Conservation (phyloP, 2,888 invertebrate genomes). For the Mythimna vitellina region DNA sequence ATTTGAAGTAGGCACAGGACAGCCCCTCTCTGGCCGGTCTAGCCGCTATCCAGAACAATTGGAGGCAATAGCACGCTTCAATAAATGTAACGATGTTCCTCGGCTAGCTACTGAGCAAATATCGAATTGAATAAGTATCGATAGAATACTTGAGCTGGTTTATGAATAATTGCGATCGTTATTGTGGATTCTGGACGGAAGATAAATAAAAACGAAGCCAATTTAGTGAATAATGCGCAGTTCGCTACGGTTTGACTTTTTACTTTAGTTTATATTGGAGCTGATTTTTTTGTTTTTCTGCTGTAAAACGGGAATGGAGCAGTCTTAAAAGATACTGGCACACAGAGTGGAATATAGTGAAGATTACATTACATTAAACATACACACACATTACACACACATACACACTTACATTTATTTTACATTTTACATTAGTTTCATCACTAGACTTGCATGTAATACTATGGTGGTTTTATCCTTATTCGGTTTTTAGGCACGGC, state of each 20-base stretch:
- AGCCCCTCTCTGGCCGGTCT: slow-evolving; percentile 49
- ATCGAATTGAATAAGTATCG: slow-evolving; percentile 63
- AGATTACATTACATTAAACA: no score
- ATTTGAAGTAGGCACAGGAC: slow-evolving; percentile 53
- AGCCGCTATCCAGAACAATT: slow-evolving; percentile 61
- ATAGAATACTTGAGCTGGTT: slow-evolving; percentile 41
- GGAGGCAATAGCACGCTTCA: slow-evolving; percentile 67
- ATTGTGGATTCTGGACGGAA: slow-evolving; percentile 42
- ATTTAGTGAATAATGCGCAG: slow-evolving; percentile 50
- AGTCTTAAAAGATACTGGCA: background rate
- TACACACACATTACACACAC: no score
- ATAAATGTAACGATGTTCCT: slow-evolving; percentile 65
- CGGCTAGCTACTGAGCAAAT: slow-evolving; percentile 55
- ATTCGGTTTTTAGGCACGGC: no score
- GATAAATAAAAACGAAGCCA: slow-evolving; percentile 50
- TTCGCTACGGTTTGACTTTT: slow-evolving; percentile 26
- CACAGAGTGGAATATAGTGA: no score
- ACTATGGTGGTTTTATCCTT: no score
- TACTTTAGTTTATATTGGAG: slow-evolving; percentile 26
- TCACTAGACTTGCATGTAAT: no score
- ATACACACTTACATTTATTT: no score
- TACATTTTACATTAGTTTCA: no score
- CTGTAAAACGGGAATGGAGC: background rate
- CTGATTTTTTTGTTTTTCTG: background rate
- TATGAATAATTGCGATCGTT: slow-evolving; percentile 59